Percentiles rank a stretch among this genome's conserved stretches.
phyloP scores from a whole-genome alignment of 2,888 invertebrate genomes.

The Isoperla grammatica region DNA sequence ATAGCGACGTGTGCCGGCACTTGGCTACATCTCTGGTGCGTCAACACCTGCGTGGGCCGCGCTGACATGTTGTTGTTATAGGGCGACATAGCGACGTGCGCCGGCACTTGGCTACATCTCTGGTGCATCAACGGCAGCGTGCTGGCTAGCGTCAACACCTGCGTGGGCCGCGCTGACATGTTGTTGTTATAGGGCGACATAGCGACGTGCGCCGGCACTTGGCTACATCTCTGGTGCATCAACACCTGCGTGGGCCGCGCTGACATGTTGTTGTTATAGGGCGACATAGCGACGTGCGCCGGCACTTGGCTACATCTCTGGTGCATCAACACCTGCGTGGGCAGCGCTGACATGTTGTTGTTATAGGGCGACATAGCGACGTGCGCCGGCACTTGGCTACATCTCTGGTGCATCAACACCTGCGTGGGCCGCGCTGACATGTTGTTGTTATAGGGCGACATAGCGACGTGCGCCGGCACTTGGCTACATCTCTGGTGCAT shows the following conservation, averaged over 20 bases:
- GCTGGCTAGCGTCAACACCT: conserved; percentile 86
- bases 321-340: conserved; percentile 85
- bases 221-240: conserved; percentile 61
- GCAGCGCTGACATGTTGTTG: conserved; percentile 73
- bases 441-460: too few species aligned
- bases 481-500: too few species aligned
- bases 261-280: conserved; percentile 82
- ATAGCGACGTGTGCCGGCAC: conserved; percentile 97
- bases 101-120: conserved; percentile 90
- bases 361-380: too few species aligned
- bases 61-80: conserved; percentile 66
- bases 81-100: conserved; percentile 97
- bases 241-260: conserved; percentile 86
- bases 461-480: too few species aligned
- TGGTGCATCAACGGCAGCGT: conserved; percentile 89
- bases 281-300: too few species aligned
- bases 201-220: too few species aligned
- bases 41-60: conserved; percentile 85
- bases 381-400: too few species aligned
- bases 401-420: conserved; percentile 76
- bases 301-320: too few species aligned
- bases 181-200: too few species aligned
- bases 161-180: conserved; percentile 77
- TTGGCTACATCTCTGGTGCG: conserved; percentile 93
- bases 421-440: conserved; percentile 78